These are phyloP conservation scores for Rhea pennata DNA, from an alignment of 2,113 vertebrate genomes.

Conservation along the genomic window DNA sequence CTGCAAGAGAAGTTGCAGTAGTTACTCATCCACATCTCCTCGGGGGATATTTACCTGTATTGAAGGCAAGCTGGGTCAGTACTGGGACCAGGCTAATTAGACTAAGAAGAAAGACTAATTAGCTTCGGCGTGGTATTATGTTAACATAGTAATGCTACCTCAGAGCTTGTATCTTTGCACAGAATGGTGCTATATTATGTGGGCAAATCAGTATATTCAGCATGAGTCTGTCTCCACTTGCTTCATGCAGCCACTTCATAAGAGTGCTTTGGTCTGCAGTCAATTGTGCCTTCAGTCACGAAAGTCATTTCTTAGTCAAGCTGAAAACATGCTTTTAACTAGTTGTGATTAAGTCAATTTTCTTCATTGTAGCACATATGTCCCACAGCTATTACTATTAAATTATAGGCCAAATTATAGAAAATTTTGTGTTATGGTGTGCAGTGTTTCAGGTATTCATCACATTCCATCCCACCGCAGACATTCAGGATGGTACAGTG, in stretches of 20 bases:
- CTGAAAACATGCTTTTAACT: background rate
- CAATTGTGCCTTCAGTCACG: background rate
- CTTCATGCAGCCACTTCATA: background rate
- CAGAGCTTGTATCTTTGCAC: background rate
- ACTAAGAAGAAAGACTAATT: background rate
- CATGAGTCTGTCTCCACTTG: background rate
- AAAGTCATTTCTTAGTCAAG: background rate
- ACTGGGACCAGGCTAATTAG: background rate
- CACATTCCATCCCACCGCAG: background rate
- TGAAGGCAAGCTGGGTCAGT: background rate
- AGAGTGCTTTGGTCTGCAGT: background rate
- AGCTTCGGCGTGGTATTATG: background rate
- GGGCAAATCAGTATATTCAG: background rate
- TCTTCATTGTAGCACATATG: background rate
- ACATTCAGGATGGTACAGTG: background rate
- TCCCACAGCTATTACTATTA: background rate
- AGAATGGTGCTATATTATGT: background rate
- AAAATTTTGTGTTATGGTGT: background rate
- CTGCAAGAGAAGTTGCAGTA: background rate
- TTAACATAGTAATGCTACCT: background rate
- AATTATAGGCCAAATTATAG: background rate
- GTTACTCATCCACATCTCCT: accelerated
- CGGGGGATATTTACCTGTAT: background rate
- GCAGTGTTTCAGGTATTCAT: background rate
- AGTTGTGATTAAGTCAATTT: background rate